These are phyloP conservation scores for Anguilla anguilla DNA, from an alignment of 2,797 vertebrate genomes.

Conservation along the genomic window DNA sequence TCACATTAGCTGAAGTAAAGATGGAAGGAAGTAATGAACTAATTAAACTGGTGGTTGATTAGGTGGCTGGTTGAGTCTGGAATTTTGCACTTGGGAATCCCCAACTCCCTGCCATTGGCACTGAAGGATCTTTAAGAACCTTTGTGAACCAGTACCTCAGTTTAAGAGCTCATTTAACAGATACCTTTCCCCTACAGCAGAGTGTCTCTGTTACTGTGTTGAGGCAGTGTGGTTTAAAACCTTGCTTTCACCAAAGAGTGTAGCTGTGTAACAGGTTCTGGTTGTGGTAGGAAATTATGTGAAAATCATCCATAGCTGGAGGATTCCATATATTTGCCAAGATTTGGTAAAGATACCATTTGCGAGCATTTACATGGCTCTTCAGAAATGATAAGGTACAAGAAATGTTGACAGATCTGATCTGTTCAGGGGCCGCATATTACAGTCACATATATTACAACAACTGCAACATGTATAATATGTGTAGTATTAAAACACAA, in stretches of 20 bases:
- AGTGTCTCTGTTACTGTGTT: background rate
- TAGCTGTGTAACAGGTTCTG: background rate
- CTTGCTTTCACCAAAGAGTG: too few species aligned
- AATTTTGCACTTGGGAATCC: background rate
- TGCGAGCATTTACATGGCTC: background rate
- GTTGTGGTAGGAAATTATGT: too few species aligned
- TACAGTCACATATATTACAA: background rate
- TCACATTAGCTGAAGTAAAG: background rate
- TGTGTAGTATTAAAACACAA: background rate
- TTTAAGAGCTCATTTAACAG: background rate
- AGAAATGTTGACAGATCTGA: background rate
- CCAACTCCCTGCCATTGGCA: background rate
- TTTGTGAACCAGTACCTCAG: background rate
- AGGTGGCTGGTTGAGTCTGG: background rate
- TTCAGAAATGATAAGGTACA: background rate
- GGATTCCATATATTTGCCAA: background rate
- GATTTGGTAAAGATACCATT: background rate
- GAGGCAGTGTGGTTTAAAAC: background rate
- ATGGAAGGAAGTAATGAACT: background rate
- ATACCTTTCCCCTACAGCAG: background rate
- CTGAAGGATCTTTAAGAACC: background rate
- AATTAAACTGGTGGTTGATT: conserved; percentile 3
- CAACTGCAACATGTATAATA: too few species aligned
- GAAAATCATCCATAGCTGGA: background rate
- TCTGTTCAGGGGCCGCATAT: background rate